Evolutionary conservation across 2,888 invertebrate genomes (phyloP).

Genomic region (Ypsolopha sequella): DNA sequence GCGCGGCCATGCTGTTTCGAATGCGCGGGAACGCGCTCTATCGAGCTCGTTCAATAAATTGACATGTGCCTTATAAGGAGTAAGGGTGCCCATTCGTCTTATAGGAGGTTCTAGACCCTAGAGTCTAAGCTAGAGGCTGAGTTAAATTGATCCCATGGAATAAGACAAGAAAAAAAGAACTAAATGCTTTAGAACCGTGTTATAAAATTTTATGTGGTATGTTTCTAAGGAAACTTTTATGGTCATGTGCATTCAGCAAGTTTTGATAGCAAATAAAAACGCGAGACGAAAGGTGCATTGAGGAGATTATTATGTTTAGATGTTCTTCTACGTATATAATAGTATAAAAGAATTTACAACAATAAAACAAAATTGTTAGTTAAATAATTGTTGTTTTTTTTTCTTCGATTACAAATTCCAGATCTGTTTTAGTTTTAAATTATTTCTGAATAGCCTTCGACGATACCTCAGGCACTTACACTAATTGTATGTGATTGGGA

Average conservation of each 20-base stretch:
- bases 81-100: constrained; percentile 39
- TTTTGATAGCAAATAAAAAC: background rate
- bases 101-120: constrained; percentile 34
- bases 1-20: constrained; percentile 40
- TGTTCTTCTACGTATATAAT: background rate
- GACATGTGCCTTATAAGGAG: constrained; percentile 57
- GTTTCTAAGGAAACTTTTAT: background rate
- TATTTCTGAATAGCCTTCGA: background rate
- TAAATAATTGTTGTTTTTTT: background rate
- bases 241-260: background rate
- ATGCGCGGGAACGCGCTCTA: constrained; percentile 42
- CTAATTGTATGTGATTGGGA: too few relatives aligned
- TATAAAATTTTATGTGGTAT: constrained; percentile 4
- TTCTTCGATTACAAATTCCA: too few relatives aligned
- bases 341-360: background rate
- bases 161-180: background rate
- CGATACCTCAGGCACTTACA: too few relatives aligned
- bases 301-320: background rate
- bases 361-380: background rate
- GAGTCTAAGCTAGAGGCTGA: constrained; percentile 1
- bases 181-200: background rate
- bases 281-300: background rate
- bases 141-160: background rate
- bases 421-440: background rate
- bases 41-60: constrained; percentile 55